These are phyloP conservation scores for Heliocidaris erythrogramma DNA, from an alignment of 35 echinoderm and acorn worm species.

Conservation along the genomic window DNA sequence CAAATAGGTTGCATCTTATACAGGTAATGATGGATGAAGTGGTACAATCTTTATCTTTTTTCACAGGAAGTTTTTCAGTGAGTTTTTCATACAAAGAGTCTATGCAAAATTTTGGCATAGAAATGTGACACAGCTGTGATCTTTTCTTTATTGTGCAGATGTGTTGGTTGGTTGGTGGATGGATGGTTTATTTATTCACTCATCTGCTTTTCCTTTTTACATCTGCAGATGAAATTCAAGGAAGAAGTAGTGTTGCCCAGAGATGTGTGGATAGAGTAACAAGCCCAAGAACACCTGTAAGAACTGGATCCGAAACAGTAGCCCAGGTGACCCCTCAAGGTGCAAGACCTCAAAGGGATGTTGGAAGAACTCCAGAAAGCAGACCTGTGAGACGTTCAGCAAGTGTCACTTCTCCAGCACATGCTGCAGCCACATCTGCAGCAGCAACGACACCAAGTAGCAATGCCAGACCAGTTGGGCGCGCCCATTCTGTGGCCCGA, in stretches of 20 bases:
- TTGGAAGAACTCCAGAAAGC: not conserved
- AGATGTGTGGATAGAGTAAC: not conserved
- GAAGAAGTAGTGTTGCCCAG: not conserved
- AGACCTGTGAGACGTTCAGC: slow-evolving; percentile 42
- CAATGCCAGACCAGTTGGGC: not conserved
- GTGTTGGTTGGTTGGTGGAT: not conserved
- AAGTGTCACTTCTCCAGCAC: slow-evolving; percentile 25
- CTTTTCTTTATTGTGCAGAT: not conserved
- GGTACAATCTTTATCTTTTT: too few relatives aligned
- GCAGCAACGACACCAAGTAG: not conserved
- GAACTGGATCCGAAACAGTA: not conserved
- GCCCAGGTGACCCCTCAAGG: not conserved
- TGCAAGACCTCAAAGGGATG: not conserved
- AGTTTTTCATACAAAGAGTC: not conserved
- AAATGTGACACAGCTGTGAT: not conserved
- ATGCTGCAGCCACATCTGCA: not conserved
- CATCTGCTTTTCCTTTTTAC: not conserved
- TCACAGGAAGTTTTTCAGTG: not conserved
- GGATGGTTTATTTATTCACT: not conserved
- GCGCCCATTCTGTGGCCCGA: slow-evolving; percentile 39
- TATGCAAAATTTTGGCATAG: not conserved
- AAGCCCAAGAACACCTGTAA: not conserved
- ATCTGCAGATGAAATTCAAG: not conserved
- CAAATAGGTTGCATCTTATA: too few relatives aligned
- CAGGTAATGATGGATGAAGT: too few relatives aligned